These are phyloP conservation scores for Alcis repandata DNA, from an alignment of 2,888 invertebrate species.

Conservation along the genomic window DNA sequence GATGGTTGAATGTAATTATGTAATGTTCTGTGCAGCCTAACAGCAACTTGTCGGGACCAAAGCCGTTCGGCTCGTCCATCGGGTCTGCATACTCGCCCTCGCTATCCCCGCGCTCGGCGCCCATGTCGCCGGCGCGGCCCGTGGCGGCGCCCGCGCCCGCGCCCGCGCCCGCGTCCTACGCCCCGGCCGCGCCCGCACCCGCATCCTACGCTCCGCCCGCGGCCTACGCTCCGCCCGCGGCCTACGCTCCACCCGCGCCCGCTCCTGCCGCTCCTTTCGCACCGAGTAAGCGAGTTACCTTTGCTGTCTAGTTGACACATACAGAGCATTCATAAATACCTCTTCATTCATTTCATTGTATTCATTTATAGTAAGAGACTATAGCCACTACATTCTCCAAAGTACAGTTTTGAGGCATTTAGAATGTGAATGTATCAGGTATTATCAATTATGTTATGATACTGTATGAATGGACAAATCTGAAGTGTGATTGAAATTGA, in stretches of 20 bases:
- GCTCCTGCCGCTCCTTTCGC: constrained; percentile 65
- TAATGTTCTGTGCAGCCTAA: constrained; percentile 70
- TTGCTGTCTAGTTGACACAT: constrained; percentile 72
- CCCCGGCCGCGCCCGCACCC: constrained; percentile 52
- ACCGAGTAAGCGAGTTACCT: constrained; percentile 85
- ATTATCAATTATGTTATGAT: constrained; percentile 9
- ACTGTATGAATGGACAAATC: constrained; percentile 7
- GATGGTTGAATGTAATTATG: neutral
- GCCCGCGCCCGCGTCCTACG: constrained; percentile 47
- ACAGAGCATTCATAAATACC: constrained; percentile 27
- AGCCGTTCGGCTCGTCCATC: constrained; percentile 87
- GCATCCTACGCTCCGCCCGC: no score
- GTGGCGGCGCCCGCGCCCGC: constrained; percentile 58
- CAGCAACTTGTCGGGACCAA: constrained; percentile 86
- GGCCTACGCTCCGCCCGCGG: no score
- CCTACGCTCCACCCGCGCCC: constrained; percentile 55
- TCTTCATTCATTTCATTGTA: constrained; percentile 3
- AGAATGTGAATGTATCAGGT: constrained; percentile 23
- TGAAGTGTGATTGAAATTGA: constrained; percentile 1
- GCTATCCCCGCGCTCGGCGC: constrained; percentile 82
- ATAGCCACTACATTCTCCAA: neutral
- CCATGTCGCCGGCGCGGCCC: constrained; percentile 82
- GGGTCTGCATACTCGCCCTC: constrained; percentile 85
- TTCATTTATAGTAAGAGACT: neutral
- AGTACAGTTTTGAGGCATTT: constrained; percentile 30